Conservation (phyloP, 2,113 vertebrate genomes). For the Emydocephalus ijimae region DNA sequence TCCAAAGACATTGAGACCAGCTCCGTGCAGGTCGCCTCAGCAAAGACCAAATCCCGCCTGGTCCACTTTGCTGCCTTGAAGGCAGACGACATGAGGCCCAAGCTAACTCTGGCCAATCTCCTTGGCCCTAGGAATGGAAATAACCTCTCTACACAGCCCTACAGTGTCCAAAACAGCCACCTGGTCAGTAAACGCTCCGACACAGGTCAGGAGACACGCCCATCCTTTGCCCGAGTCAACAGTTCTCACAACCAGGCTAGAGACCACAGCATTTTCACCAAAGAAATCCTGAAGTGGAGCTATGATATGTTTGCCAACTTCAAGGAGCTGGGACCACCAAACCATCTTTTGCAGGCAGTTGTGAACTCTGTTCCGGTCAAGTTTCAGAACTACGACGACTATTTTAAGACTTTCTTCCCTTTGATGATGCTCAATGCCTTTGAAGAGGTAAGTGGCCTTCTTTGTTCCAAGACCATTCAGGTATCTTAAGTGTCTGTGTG, state of each 20-base stretch:
- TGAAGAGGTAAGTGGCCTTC: conserved; percentile 75
- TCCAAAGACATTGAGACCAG: conserved; percentile 70
- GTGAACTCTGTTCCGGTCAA: conserved; percentile 68
- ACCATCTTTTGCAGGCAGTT: conserved; percentile 63
- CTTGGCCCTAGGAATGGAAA: background rate
- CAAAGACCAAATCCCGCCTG: conserved; percentile 57
- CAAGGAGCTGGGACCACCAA: conserved; percentile 66
- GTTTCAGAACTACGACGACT: conserved; percentile 72
- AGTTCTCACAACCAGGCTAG: conserved; percentile 4
- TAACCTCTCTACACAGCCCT: conserved; percentile 13
- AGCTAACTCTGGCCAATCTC: background rate
- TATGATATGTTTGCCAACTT: conserved; percentile 71
- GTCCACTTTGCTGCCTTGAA: background rate
- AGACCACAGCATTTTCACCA: conserved; percentile 61
- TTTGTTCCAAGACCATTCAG: background rate
- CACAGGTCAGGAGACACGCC: background rate
- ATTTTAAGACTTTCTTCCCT: conserved; percentile 76
- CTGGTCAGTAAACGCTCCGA: too few relatives aligned
- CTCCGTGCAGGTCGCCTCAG: conserved; percentile 4
- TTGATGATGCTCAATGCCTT: conserved; percentile 81
- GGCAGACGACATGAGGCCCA: accelerated
- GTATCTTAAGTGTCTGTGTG: background rate
- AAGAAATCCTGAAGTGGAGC: conserved; percentile 76
- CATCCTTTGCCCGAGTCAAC: background rate
- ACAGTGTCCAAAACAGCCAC: background rate